Conservation (phyloP, 2,113 vertebrate species). For the Pomatorhinus ruficollis region DNA sequence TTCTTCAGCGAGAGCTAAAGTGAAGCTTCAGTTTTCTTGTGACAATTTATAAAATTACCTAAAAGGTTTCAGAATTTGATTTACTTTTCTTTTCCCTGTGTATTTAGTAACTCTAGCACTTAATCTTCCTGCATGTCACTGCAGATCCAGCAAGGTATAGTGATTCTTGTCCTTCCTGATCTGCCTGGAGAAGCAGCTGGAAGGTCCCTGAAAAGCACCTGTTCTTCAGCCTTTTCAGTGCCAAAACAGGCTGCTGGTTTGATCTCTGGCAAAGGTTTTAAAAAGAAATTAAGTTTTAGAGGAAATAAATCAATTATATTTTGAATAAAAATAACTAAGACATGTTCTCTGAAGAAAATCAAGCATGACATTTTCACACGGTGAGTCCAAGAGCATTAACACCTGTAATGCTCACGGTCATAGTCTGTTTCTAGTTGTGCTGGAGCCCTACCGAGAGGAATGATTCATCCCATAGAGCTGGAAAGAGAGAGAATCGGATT, state of each 20-base stretch:
- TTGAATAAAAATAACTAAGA: neutral
- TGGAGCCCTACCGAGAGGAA: neutral
- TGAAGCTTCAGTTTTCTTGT: neutral
- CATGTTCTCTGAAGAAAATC: neutral
- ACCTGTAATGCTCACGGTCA: neutral
- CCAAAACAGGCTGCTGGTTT: neutral
- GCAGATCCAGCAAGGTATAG: neutral
- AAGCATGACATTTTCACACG: fast-evolving
- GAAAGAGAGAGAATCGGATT: neutral
- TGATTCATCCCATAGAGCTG: neutral
- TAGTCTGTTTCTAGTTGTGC: fast-evolving
- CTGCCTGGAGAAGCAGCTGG: neutral
- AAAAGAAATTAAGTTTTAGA: neutral
- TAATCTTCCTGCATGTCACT: neutral
- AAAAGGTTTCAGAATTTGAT: neutral
- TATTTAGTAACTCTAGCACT: neutral
- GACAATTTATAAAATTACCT: conserved; percentile 12
- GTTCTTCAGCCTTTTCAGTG: neutral
- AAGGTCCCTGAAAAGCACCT: neutral
- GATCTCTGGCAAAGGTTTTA: neutral
- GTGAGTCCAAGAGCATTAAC: neutral
- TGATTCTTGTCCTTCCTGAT: neutral
- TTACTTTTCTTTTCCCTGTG: neutral
- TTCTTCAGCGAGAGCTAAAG: neutral
- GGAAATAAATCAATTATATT: neutral